Conservation (phyloP, 2,797 vertebrate species). For the Eidolon dupreanum region DNA sequence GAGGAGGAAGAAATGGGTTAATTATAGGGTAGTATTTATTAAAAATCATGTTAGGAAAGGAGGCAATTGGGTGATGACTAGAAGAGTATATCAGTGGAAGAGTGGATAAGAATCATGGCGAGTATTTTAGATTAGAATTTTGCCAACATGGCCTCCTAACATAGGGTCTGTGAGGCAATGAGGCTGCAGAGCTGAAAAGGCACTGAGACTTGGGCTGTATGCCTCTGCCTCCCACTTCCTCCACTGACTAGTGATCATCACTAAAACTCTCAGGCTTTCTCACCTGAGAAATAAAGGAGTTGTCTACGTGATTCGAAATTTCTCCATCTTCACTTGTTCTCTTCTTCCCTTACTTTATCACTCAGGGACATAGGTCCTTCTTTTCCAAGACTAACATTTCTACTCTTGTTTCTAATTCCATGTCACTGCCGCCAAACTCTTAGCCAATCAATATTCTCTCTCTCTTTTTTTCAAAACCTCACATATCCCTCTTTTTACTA, state of each 20-base stretch:
- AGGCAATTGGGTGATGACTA: not conserved
- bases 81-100: not conserved
- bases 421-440: not conserved
- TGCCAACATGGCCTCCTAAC: not conserved
- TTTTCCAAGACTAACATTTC: not conserved
- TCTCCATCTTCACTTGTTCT: not conserved
- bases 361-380: not conserved
- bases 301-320: not conserved
- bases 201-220: not conserved
- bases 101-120: not conserved
- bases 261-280: not conserved
- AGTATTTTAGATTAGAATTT: not conserved
- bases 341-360: not conserved
- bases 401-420: not conserved
- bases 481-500: not conserved
- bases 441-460: not conserved
- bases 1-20: not conserved
- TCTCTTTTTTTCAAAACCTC: not conserved
- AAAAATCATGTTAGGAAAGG: not conserved
- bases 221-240: no score
- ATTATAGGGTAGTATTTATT: not conserved
- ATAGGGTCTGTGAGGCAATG: not conserved
- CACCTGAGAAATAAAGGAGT: not conserved
- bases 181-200: not conserved
- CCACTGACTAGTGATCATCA: not conserved